phyloP scores from a whole-genome alignment of 1,140 invertebrate species.

The Pseudobourletiella spinata region DNA sequence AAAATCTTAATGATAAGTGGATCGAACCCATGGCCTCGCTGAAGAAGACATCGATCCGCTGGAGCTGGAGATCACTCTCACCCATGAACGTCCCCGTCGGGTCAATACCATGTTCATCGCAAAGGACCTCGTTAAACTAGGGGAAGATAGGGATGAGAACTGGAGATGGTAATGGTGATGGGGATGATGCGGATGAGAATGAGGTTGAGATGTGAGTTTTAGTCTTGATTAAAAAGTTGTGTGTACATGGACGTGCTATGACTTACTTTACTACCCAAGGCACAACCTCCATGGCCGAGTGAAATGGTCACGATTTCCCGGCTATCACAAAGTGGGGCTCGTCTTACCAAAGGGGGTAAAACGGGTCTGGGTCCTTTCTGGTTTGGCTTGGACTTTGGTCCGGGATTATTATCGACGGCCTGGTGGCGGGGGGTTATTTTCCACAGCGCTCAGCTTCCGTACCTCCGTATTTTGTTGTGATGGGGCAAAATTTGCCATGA shows the following conservation, averaged over 20 bases:
- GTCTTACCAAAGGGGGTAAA: too few species aligned
- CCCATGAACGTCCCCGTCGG: conserved; percentile 43
- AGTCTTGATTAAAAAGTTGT: not conserved
- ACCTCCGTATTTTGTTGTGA: too few species aligned
- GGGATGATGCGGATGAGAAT: too few species aligned
- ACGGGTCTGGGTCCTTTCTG: too few species aligned
- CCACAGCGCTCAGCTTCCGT: too few species aligned
- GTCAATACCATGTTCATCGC: conserved; percentile 50
- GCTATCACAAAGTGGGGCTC: too few species aligned
- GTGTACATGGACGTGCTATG: not conserved
- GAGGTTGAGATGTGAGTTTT: not conserved
- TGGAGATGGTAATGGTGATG: too few species aligned
- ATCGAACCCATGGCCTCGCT: conserved; percentile 42
- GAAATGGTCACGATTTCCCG: not conserved
- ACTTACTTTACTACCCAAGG: not conserved
- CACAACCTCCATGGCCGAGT: not conserved
- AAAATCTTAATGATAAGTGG: too few species aligned
- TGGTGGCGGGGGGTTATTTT: too few species aligned
- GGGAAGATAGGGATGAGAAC: conserved; percentile 2
- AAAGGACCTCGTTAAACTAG: conserved; percentile 51
- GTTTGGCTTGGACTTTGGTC: too few species aligned
- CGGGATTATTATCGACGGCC: too few species aligned
- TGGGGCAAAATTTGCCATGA: too few species aligned
- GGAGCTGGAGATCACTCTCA: conserved; percentile 45
- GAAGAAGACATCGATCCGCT: conserved; percentile 48